phyloP scores from a whole-genome alignment of 2,797 vertebrate genomes.

The Phrynocephalus forsythii region DNA sequence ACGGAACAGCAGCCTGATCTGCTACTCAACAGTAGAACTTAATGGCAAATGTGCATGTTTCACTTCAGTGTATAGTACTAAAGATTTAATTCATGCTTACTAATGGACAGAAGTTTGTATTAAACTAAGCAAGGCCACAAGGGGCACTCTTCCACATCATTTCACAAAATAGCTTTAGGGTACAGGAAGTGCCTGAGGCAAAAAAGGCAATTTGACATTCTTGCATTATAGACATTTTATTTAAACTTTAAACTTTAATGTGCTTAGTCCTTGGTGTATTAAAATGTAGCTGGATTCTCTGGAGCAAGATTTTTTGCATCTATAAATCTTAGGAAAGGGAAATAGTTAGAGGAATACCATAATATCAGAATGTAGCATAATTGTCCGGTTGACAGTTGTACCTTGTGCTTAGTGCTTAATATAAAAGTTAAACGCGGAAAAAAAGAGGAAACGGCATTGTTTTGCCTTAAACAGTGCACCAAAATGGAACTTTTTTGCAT shows the following conservation, averaged over 20 bases:
- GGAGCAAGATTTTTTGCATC: slow-evolving; percentile 21
- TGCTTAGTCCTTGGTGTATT: slow-evolving; percentile 42
- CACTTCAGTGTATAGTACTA: not conserved
- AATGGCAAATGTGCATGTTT: slow-evolving; percentile 31
- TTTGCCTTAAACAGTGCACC: not conserved
- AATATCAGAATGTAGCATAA: slow-evolving; percentile 24
- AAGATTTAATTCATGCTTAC: not conserved
- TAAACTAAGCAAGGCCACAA: slow-evolving; percentile 38
- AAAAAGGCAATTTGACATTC: slow-evolving; percentile 65
- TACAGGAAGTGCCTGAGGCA: slow-evolving; percentile 39
- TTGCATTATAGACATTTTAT: slow-evolving; percentile 50
- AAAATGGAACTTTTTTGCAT: not conserved
- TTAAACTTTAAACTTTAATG: slow-evolving; percentile 60
- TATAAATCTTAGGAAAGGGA: slow-evolving; percentile 50
- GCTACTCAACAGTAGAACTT: not conserved
- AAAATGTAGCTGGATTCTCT: slow-evolving; percentile 40
- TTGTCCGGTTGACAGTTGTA: not conserved
- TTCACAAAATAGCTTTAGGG: slow-evolving; percentile 61
- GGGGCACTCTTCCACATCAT: slow-evolving; percentile 40
- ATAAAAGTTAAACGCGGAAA: not conserved
- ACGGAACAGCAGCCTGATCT: not conserved
- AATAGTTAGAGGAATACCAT: not conserved
- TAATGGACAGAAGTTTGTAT: slow-evolving; percentile 48
- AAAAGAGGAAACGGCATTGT: not conserved
- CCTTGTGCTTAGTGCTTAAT: not conserved